A percentile compares a stretch with the other conserved stretches of the same genome.
Evolutionary conservation across 2,113 vertebrate genomes (phyloP).

Genomic region (Sebastes fasciatus): DNA sequence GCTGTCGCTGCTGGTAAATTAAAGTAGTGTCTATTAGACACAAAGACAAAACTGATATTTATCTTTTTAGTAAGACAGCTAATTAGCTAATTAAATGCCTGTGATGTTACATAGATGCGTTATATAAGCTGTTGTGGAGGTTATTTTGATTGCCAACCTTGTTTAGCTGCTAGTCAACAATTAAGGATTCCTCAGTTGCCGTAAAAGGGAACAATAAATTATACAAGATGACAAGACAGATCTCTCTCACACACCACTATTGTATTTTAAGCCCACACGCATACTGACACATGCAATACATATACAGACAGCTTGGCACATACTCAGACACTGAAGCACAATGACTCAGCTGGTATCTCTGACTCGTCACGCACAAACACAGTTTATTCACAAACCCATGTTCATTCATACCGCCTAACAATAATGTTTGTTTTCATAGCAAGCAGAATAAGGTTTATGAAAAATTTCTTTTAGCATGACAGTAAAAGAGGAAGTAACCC

Average conservation of each 20-base stretch:
- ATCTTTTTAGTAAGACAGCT: not conserved
- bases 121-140: not conserved
- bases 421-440: not conserved
- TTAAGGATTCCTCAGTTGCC: not conserved
- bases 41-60: not conserved
- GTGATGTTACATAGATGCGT: not conserved
- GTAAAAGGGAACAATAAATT: not conserved
- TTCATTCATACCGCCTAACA: not conserved
- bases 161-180: not conserved
- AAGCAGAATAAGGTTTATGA: not conserved
- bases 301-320: not conserved
- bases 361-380: slow-evolving; percentile 1
- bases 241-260: not conserved
- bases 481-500: slow-evolving; percentile 4
- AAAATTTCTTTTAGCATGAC: not conserved
- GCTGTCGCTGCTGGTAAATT: no score
- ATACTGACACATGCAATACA: not conserved
- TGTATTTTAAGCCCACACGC: not conserved
- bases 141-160: no score
- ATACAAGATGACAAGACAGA: not conserved
- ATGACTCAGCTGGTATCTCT: slow-evolving; percentile 20
- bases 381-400: not conserved
- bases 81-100: not conserved
- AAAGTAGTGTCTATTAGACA: not conserved
- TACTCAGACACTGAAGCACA: slow-evolving; percentile 13